Conservation (phyloP, 1,140 invertebrate species). For the Nomia melanderi region DNA sequence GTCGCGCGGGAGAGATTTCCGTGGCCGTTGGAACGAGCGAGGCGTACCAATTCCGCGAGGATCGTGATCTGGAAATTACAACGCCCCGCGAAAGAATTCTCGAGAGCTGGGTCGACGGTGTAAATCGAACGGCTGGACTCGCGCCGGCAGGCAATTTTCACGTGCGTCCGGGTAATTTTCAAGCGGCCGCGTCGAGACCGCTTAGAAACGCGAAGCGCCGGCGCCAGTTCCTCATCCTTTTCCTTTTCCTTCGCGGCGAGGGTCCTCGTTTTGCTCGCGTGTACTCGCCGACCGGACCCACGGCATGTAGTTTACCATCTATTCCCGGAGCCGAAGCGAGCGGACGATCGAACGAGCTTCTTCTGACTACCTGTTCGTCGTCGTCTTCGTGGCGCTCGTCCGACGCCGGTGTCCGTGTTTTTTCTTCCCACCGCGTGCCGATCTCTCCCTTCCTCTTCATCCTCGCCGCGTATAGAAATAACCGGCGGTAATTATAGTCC, state of each 20-base stretch:
- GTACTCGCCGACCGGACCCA: conserved; percentile 31
- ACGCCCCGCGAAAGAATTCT: conserved; percentile 19
- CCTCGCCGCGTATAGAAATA: conserved; percentile 49
- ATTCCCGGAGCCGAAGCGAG: conserved; percentile 45
- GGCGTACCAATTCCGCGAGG: conserved; percentile 30
- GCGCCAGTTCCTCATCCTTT: conserved; percentile 62
- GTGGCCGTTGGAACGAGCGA: conserved; percentile 34
- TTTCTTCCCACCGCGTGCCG: conserved; percentile 27
- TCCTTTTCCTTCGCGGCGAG: conserved; percentile 49
- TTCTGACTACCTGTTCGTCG: conserved; percentile 29
- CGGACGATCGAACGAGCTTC: conserved; percentile 44
- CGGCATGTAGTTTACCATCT: conserved; percentile 43
- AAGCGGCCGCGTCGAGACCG: conserved; percentile 46
- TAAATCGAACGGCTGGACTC: conserved; percentile 31
- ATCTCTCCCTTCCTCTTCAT: not conserved
- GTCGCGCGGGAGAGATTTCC: conserved; percentile 29
- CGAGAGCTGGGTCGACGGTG: conserved; percentile 36
- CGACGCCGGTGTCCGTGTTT: conserved; percentile 3
- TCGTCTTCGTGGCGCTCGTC: not conserved
- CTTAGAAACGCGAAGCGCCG: conserved; percentile 66
- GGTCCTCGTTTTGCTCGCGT: conserved; percentile 46
- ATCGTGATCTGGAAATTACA: conserved; percentile 48
- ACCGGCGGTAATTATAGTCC: conserved; percentile 42
- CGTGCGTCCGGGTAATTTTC: conserved; percentile 67
- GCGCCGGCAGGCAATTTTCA: conserved; percentile 64